Evolutionary conservation across 1,140 invertebrate species (phyloP), one percentile per base, ranked within the genome.

Genomic region (Bombus balteatus): DNA sequence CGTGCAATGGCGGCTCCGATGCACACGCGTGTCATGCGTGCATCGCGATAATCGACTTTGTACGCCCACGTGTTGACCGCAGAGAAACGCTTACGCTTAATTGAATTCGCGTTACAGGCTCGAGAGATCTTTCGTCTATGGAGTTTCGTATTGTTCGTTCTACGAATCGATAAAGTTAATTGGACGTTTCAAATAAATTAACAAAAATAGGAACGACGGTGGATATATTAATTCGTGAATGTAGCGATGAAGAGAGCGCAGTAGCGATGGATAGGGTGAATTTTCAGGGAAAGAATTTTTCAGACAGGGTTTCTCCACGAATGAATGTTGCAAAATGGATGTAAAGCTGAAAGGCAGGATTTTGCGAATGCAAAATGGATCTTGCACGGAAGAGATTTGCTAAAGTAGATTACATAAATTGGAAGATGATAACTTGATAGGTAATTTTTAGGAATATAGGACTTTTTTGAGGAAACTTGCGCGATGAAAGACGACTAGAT

Each of bases 11-110:
- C 76, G 70, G 71, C 34, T 53, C 53, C 78, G 70, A 77, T 74
- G 62, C 66, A 77, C 71, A 41, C 87, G 70, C 71, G 76, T 74
- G 71, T 62, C 76, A 72, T 87, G 53, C 83, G 43, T 68, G 82
- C 65, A 34, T 78, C 47, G 82, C 39, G 18, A 79, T 84, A 84
- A 84, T 71, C 76, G 75, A 84, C 47, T 59, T 68, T 37, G 82
- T 37, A 89, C 91, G 88, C 89, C 91, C 89, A 92, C 91, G 89
- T 86, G 86, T 88, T 84, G 43, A 92, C 91, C 91, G 88, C 91
- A 92, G 77, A 92, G 88, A 90, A 85, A 77, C 91, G 83, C 89
- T 92, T 89, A 87, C 72, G 71, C 68, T 84, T 92, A 92, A 91
- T 92, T 92, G 91, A 92, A 92, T 91, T 85, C 90, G 78, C 83